Base-by-base conservation (phyloP, 2,113 vertebrate genomes). In the Patagioenas fasciata region DNA sequence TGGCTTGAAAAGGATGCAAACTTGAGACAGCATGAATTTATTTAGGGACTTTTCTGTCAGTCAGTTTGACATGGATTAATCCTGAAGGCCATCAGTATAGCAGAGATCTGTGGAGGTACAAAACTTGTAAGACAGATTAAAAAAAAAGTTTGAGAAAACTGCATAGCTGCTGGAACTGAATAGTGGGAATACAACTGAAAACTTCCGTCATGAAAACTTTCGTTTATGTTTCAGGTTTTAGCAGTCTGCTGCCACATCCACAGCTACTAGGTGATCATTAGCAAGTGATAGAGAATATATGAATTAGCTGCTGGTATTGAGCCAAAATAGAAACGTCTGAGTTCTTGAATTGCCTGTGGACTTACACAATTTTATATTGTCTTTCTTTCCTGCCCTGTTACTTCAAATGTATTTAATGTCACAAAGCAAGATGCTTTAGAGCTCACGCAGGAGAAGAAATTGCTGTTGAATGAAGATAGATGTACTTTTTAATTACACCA, bases 231-330 rank as follows among this genome's bases (percentile, higher is more conserved):
- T 70, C 56, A 61, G 56, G 18, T 70, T 95, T 86, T 72, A 85
- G 71, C 64, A 86, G 60, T 73, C 83, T 84, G 47, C 69, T 91
- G 85, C 67, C 51, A 57, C 65, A 86, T 92, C 70, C 14, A 1
- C 34, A 67, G 72, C 89, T 91, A 79, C 83, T 87, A 84, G 50
- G 53, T 42, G 78, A 80, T 84, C 60, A 78, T 95, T 95, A 93
- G 91, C 61, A 92, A 87, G 53, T 86, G 86, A 91, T 93, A 78
- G 71, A 92, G 80, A 84, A 86, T 56, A 79, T 57, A 75, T 1
- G 0, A 87, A 92, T 93, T 89, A 79, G 61, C 69, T 89, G 65
- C 44, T 94, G 93, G 26, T 80, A 31, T 26, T 75, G 50, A 95
- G 70, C 89, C 88, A 89, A 71, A 91, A 64, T 26, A 81, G 51